Evolutionary conservation across 2,113 vertebrate species (phyloP), one percentile per base, ranked within the genome.

Genomic region (Ceratotherium simum): DNA sequence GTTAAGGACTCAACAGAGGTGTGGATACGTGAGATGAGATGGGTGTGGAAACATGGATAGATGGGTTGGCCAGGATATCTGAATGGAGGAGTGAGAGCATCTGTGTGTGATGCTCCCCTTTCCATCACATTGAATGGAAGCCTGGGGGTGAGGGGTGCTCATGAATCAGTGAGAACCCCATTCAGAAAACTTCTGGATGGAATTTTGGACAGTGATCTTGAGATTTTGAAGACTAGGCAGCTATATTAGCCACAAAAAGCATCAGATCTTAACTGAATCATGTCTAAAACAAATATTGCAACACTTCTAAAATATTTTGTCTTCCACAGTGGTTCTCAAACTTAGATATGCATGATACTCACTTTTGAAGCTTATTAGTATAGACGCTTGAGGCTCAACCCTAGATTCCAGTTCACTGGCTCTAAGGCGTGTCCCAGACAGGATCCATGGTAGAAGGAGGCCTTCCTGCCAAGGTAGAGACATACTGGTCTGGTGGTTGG

Each of bases 171-270:
- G 67, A 64, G 48, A 88, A 82, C 3, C 54, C 29, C 67, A 16
- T 58, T 65, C 65, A n/a, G 72, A 87, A 95, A 56, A 65, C 33
- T 69, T 60, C 25, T 39, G 58, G 18, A 54, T 65, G 33, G 48
- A 76, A 89, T 75, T 96, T 83, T 64, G 54, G 39, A 36, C 21
- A 76, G 31, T 42, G 39, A 54, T 48, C 31, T 42, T 96, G 23
- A 91, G 62, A 31, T 65, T 97, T 88, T 88, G 69, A 87, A 95
- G 81, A 89, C 16, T 46, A 46, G 46, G 8, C n/a, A 86, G 23
- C 33, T 33, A 6, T 62, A 12, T 65, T n/a, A 20, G 27, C 8
- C 36, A 64, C 25, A 76, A 20, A 64, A 70, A 56, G 21, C 33
- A 39, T 84, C 39, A 14, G 13, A 60, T 54, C 27, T 92, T 69